Evolutionary conservation across 2,888 invertebrate species (phyloP), one percentile per base, ranked within the genome.

Genomic region (Antheraea yamamai): DNA sequence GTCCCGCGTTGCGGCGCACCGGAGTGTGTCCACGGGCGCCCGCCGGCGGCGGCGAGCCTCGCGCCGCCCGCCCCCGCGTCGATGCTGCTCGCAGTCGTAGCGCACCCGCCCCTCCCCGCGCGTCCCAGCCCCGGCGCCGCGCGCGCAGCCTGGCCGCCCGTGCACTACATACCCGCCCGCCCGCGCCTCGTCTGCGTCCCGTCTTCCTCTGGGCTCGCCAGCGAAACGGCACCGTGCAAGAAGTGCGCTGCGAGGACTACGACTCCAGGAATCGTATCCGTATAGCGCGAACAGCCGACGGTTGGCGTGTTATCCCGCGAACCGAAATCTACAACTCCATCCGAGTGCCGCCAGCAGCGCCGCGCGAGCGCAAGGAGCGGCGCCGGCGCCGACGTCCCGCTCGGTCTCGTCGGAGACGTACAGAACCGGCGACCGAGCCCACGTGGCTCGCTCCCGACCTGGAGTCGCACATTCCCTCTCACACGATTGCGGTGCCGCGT

Each of bases 191-290:
- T 77, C 96, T 97, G 82, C 97, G 97, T 87, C 98, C 98, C 81
- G 97, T 98, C 81, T 98, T 98, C 91, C 95, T 98, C 82, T 98
- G 98, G 97, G 97, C 97, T 79, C 97, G 97, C 87, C 97, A 97
- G 90, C 96, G 96, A 83, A 97, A 97, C 91, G 97, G 97, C 79
- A 96, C 96, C 88, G 97, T 98, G 90, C 96, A 97, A 87, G 97
- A 97, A 91, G 97, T 98, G 83, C 96, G 96, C 91, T 97, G 97
- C 94, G 98, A 98, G 92, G 98, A 98, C 90, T 98, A 98, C 95
- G 98, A 98, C 95, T 96, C 97, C 89, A 95, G 97, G 77, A 98
- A 98, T 93, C 97, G 98, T 78, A 97, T 98, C 85, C 96, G 97
- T 84, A 95, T 98, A 87, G 97, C 97, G 81, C 97, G 97, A 88